phyloP scores from a whole-genome alignment of 2,113 vertebrate species.

The Hipposideros armiger region DNA sequence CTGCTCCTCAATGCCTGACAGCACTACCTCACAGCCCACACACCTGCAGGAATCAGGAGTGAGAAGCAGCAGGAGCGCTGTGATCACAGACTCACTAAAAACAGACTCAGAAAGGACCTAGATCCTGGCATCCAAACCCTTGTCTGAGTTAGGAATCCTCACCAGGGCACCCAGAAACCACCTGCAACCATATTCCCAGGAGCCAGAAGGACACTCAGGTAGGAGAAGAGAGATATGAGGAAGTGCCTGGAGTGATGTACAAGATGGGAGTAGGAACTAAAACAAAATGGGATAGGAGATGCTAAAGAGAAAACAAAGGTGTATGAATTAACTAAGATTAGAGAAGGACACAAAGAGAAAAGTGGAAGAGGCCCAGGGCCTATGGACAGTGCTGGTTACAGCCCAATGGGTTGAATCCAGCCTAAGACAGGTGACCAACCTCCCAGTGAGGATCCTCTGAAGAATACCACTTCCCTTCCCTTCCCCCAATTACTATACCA shows the following conservation, averaged over 20 bases:
- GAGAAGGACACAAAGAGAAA: background rate
- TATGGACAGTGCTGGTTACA: background rate
- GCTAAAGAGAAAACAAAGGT: background rate
- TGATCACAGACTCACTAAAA: background rate
- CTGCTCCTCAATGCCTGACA: slow-evolving; percentile 97
- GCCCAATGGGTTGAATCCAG: background rate
- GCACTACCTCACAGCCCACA: slow-evolving; percentile 95
- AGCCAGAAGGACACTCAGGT: background rate
- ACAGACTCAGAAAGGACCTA: background rate
- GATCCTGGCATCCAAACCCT: background rate
- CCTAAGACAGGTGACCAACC: background rate
- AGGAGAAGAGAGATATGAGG: background rate
- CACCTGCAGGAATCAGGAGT: slow-evolving; percentile 89
- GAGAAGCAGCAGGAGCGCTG: background rate
- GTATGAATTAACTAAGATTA: background rate
- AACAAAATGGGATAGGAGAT: rapidly evolving
- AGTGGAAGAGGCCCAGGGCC: background rate
- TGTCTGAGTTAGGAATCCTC: background rate
- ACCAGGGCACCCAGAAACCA: background rate
- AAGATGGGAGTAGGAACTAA: background rate
- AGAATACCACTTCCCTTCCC: background rate
- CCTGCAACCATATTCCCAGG: background rate
- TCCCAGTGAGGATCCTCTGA: background rate
- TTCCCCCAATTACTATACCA: background rate
- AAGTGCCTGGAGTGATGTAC: background rate